Conservation (phyloP, 1,140 invertebrate species). For the Latrodectus geometricus region DNA sequence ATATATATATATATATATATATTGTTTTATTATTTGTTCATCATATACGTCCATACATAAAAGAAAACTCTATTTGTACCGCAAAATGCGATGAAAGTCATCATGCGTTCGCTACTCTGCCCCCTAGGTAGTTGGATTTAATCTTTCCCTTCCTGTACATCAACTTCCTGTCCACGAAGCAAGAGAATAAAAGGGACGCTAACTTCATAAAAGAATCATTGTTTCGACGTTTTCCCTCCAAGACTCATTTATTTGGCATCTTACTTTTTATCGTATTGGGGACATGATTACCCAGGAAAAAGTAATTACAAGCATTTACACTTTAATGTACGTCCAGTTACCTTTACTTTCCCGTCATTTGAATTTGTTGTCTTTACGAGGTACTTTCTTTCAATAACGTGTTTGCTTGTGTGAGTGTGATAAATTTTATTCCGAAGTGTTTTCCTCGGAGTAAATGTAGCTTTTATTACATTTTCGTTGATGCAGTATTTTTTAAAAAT, state of each 20-base stretch:
- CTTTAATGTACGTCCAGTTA: neutral
- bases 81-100: neutral
- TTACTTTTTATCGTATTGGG: neutral
- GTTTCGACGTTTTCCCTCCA: neutral
- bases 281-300: neutral
- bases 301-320: neutral
- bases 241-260: neutral
- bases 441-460: no score
- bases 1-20: no score
- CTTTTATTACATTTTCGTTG: no score
- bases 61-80: neutral
- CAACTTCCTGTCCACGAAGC: neutral
- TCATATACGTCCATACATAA: neutral
- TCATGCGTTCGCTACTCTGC: neutral
- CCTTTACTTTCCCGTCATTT: neutral
- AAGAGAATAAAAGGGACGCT: constrained; percentile 10
- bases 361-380: neutral
- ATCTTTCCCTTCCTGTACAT: neutral
- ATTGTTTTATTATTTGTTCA: no score
- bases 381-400: constrained; percentile 19
- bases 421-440: neutral
- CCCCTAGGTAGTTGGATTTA: neutral
- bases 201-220: constrained; percentile 28
- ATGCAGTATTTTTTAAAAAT: no score
- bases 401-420: neutral